Percentiles rank a stretch among this genome's conserved stretches.
Conservation (phyloP, 2,797 vertebrate genomes). For the Clamator glandarius region DNA sequence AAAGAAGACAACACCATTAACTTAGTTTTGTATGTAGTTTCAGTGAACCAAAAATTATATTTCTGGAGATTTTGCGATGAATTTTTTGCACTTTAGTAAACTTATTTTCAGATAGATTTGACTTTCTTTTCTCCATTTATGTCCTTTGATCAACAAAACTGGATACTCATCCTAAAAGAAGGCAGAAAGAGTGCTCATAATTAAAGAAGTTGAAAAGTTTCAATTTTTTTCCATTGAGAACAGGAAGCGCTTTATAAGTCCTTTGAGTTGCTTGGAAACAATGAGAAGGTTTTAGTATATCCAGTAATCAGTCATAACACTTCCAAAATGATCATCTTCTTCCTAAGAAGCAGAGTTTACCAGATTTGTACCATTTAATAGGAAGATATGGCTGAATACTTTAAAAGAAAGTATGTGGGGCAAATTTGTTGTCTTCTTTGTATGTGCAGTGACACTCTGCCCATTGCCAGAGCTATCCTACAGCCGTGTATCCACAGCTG, state of each 20-base stretch:
- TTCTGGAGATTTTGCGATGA: not conserved
- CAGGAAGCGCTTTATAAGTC: not conserved
- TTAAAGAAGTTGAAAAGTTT: not conserved
- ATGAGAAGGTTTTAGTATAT: not conserved
- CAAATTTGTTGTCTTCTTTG: not conserved
- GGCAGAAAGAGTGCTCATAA: no score
- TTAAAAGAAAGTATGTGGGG: not conserved
- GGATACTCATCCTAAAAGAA: no score
- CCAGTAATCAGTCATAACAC: not conserved
- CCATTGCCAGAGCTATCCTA: accelerated
- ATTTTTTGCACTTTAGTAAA: not conserved
- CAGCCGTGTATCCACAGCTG: not conserved
- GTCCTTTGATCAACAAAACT: not conserved
- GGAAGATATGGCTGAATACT: not conserved
- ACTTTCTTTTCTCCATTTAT: not conserved
- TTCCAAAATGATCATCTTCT: not conserved
- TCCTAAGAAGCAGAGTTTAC: not conserved
- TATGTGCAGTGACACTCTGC: not conserved
- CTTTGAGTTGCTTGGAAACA: not conserved
- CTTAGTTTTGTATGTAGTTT: not conserved
- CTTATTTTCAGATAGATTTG: not conserved
- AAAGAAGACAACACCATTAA: not conserved
- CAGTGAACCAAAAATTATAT: not conserved
- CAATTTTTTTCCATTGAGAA: not conserved
- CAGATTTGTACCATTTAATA: not conserved